Evolutionary conservation across 2,113 vertebrate species (phyloP).

Genomic region (Climacteris rufus): DNA sequence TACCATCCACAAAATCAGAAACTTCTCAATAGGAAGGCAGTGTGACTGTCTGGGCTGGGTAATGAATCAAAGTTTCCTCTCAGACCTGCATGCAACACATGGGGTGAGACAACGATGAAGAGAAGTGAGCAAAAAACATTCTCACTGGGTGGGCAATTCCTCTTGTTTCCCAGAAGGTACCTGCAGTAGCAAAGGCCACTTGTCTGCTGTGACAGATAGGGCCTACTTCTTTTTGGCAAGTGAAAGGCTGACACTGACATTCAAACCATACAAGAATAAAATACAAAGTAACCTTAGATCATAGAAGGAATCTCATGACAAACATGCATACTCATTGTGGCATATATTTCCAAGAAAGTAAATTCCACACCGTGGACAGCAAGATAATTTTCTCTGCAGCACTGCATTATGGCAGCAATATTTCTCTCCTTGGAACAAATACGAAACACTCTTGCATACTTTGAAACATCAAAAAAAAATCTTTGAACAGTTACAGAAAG

Average conservation of each 20-base stretch:
- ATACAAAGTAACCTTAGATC: neutral
- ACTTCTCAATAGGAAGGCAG: neutral
- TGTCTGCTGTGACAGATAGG: constrained; percentile 19
- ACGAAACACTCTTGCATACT: neutral
- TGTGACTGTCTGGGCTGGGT: neutral
- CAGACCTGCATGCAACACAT: neutral
- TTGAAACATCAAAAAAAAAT: neutral
- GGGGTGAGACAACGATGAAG: neutral
- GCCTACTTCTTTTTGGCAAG: neutral
- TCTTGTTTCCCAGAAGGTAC: constrained; percentile 37
- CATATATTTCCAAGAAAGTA: neutral
- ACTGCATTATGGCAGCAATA: accelerated
- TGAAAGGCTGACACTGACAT: neutral
- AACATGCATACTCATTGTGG: neutral
- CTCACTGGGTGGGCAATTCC: neutral
- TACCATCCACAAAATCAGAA: neutral
- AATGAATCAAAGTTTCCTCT: constrained; percentile 34
- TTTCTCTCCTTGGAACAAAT: neutral
- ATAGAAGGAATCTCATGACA: neutral
- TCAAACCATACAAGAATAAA: neutral
- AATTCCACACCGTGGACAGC: neutral
- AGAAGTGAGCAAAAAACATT: constrained; percentile 24
- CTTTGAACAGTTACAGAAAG: neutral
- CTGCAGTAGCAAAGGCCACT: neutral
- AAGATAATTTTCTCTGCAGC: neutral